Percentiles rank a stretch among this genome's conserved stretches.
These are phyloP conservation scores for Amphiura filiformis DNA, from an alignment of 35 echinoderm and acorn worm species.

Conservation along the genomic window DNA sequence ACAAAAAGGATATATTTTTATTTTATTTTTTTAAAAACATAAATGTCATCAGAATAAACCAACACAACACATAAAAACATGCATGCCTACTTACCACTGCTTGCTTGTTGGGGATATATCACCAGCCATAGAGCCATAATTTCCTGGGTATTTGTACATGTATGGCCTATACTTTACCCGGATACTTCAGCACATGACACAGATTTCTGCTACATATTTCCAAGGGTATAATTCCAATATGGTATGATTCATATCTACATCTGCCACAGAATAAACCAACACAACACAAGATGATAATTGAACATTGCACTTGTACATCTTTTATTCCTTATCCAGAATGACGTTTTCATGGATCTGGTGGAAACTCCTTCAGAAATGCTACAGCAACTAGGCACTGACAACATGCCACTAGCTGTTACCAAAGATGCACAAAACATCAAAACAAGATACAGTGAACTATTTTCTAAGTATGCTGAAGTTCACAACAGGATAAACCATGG, in stretches of 20 bases:
- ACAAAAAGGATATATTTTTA: not conserved
- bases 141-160: too few species aligned
- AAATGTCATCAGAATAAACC: not conserved
- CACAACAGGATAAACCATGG: not conserved
- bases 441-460: not conserved
- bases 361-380: not conserved
- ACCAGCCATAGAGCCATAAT: too few species aligned
- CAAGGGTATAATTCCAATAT: not conserved
- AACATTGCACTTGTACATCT: not conserved
- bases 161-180: not conserved
- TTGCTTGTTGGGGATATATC: not conserved
- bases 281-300: not conserved
- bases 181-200: not conserved
- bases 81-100: not conserved
- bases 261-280: not conserved
- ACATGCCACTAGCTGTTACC: not conserved
- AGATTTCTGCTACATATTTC: not conserved
- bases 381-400: not conserved
- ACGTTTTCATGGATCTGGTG: not conserved
- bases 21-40: not conserved
- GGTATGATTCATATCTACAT: not conserved
- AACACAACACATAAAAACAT: not conserved
- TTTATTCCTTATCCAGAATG: not conserved
- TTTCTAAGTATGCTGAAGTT: not conserved
- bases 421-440: slow-evolving; percentile 1